Conservation (phyloP, 2,888 invertebrate genomes). For the Cyclophora punctaria region DNA sequence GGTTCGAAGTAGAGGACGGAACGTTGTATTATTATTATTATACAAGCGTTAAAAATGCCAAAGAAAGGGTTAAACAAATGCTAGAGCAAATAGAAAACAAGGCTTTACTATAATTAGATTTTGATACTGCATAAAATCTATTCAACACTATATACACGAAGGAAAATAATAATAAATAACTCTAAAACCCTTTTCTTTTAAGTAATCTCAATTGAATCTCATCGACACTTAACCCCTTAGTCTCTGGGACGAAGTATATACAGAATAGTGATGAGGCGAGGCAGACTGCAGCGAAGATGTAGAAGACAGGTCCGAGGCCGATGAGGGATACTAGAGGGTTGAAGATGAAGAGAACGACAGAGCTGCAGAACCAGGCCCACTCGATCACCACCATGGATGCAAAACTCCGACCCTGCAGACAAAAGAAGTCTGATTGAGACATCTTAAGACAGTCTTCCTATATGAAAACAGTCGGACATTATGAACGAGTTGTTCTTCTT, state of each 20-base stretch:
- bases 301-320: slow-evolving; percentile 42
- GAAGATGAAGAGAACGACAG: slow-evolving; percentile 38
- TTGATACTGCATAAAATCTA: too few species aligned
- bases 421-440: too few species aligned
- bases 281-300: slow-evolving; percentile 34
- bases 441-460: too few species aligned
- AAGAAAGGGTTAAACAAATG: background rate
- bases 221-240: slow-evolving; percentile 41
- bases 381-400: slow-evolving; percentile 39
- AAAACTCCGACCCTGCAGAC: slow-evolving; percentile 37
- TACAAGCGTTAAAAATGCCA: background rate
- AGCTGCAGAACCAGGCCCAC: slow-evolving; percentile 43
- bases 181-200: background rate
- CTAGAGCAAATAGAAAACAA: background rate
- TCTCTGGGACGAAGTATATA: slow-evolving; percentile 37
- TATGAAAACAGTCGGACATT: too few species aligned
- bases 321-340: slow-evolving; percentile 31
- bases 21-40: too few species aligned
- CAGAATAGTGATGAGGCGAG: slow-evolving; percentile 29
- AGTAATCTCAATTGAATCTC: slow-evolving; percentile 29
- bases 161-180: background rate
- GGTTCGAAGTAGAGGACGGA: too few species aligned
- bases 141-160: too few species aligned
- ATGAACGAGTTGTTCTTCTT: too few species aligned
- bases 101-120: background rate